phyloP scores from a whole-genome alignment of 2,888 invertebrate genomes.

The Drosophila mulleri region DNA sequence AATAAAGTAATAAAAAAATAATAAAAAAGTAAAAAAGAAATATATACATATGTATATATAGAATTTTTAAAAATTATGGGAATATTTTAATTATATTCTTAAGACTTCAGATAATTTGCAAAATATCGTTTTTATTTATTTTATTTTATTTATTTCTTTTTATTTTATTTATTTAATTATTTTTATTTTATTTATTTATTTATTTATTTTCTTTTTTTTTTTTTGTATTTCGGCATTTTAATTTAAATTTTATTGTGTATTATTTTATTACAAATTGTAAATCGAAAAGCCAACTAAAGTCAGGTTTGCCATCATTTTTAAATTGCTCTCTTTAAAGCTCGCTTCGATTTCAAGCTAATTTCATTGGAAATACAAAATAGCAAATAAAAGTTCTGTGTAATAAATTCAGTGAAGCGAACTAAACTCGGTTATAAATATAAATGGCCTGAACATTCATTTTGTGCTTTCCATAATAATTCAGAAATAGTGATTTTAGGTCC shows the following conservation, averaged over 20 bases:
- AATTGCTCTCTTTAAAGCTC: conserved; percentile 24
- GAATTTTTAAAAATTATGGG: too few species aligned
- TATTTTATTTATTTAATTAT: too few species aligned
- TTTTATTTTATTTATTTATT: too few species aligned
- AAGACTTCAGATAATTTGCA: too few species aligned
- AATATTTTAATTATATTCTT: too few species aligned
- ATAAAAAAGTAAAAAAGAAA: too few species aligned
- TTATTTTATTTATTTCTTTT: too few species aligned
- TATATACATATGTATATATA: too few species aligned
- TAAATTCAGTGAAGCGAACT: conserved; percentile 72
- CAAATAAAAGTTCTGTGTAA: conserved; percentile 31
- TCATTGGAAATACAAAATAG: conserved; percentile 22
- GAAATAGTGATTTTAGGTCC: conserved; percentile 73
- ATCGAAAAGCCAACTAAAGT: not conserved
- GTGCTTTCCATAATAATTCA: conserved; percentile 79
- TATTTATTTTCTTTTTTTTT: too few species aligned
- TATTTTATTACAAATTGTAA: not conserved
- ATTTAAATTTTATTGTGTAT: not conserved
- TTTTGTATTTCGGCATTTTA: too few species aligned
- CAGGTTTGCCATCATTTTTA: not conserved
- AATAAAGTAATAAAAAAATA: too few species aligned
- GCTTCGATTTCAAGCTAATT: conserved; percentile 40
- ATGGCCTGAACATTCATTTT: conserved; percentile 75
- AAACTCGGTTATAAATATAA: conserved; percentile 76
- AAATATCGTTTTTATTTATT: too few species aligned